Base-by-base conservation (phyloP, 2,113 vertebrate genomes). In the Sturnira hondurensis region DNA sequence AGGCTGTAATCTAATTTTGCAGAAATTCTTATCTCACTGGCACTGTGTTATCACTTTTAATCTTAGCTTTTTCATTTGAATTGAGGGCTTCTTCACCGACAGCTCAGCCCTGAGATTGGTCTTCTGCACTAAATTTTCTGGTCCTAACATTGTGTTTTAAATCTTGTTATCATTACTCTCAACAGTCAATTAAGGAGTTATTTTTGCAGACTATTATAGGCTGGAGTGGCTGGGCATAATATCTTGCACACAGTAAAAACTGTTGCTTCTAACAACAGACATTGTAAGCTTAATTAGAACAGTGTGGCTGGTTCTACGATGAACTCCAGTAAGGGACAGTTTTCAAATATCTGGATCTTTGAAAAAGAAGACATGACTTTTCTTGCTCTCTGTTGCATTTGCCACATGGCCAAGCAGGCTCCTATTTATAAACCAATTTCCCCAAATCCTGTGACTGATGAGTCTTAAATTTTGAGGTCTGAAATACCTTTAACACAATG, bases 1-100 rank as follows among this genome's bases (percentile, higher is more conserved):
- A 98, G 63, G 50, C 92, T 95, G 95, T 98, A 98, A 98, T 98
- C 92, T 98, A 97, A 97, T 98, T 98, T 98, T 97, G 94, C 80
- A 97, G 91, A 96, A 95, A 97, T 98, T 98, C 96, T 97, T 97
- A 98, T 98, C 95, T 97, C 94, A 90, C 58, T 97, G 86, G 95
- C 96, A 95, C 81, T 86, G 70, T 91, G 97, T 98, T 98, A 98
- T 98, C 97, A 98, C 98, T 98, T 98, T 98, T 98, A 98, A 98
- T 98, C 97, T 98, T 92, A 85, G 94, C 7, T 1, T 85, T 98
- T 98, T 97, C 97, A 98, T 98, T 98, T 96, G 97, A 98, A 98
- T 98, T 98, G 97, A 98, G 97, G 95, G 56, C 73, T 95, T 93
- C 19, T 97, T 86, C 94, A 92, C 94, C 97, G 97, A 98, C 97